Conservation (phyloP, 2,797 vertebrate species). For the Lithobates sylvaticus region DNA sequence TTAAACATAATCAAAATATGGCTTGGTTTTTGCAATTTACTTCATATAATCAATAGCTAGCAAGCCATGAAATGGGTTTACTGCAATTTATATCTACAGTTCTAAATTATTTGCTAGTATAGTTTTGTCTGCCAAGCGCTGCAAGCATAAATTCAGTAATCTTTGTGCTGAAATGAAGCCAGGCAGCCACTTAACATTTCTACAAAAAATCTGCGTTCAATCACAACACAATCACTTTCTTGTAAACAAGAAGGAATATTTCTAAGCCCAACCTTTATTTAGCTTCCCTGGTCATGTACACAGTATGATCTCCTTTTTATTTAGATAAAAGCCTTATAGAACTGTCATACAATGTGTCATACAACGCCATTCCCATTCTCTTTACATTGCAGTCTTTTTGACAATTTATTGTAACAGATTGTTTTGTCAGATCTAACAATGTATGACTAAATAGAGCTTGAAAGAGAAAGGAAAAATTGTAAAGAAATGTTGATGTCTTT, state of each 20-base stretch:
- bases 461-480: no score
- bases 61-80: neutral
- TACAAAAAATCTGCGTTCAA: slow-evolving; percentile 11
- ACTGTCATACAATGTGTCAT: neutral
- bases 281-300: neutral
- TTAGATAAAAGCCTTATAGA: no score
- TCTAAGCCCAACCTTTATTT: neutral
- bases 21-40: neutral
- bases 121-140: neutral
- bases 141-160: slow-evolving; percentile 19
- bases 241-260: slow-evolving; percentile 8
- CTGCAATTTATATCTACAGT: slow-evolving; percentile 13
- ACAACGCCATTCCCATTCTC: neutral
- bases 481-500: no score
- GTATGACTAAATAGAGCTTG: no score
- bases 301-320: no score
- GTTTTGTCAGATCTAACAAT: no score
- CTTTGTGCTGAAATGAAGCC: slow-evolving; percentile 18
- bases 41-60: neutral
- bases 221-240: slow-evolving; percentile 21
- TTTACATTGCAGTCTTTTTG: neutral
- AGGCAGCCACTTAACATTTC: slow-evolving; percentile 26
- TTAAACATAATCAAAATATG: neutral
- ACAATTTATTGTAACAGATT: no score
- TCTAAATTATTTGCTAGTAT: slow-evolving; percentile 1